Conservation (phyloP, 2,888 invertebrate species). For the Chymomyza fuscimana region DNA sequence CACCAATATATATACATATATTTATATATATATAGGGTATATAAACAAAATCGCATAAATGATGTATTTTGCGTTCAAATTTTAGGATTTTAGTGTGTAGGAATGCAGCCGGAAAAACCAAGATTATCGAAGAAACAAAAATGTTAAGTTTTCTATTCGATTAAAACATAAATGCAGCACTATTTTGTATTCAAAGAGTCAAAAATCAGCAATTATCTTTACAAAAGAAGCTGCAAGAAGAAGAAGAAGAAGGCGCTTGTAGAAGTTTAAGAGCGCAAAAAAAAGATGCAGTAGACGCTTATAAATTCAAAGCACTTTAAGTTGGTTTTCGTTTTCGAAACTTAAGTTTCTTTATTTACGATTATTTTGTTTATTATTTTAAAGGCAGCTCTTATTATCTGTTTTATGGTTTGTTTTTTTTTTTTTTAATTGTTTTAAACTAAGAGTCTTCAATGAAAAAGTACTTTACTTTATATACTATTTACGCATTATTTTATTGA, state of each 20-base stretch:
- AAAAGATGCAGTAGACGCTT: background rate
- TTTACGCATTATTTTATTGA: too few species aligned
- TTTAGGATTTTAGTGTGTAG: constrained; percentile 51
- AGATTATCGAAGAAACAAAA: background rate
- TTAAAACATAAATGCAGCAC: background rate
- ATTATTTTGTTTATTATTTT: too few species aligned
- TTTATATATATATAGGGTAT: constrained; percentile 22
- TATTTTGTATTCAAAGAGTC: background rate
- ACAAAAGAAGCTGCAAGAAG: background rate
- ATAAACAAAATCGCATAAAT: constrained; percentile 22
- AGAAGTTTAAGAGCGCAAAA: background rate
- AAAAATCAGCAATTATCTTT: background rate
- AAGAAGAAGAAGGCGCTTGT: background rate
- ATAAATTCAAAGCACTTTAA: background rate
- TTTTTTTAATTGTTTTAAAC: too few species aligned
- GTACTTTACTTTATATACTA: too few species aligned
- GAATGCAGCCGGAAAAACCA: constrained; percentile 12
- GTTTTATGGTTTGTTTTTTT: too few species aligned
- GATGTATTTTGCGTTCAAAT: constrained; percentile 30
- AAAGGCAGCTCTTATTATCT: too few species aligned
- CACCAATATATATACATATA: background rate
- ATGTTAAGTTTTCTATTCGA: background rate
- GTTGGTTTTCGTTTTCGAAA: background rate
- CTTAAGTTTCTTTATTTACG: background rate
- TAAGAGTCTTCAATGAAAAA: too few species aligned